Evolutionary conservation across 2,797 vertebrate species (phyloP).

Genomic region (Amphiprion clarkii): DNA sequence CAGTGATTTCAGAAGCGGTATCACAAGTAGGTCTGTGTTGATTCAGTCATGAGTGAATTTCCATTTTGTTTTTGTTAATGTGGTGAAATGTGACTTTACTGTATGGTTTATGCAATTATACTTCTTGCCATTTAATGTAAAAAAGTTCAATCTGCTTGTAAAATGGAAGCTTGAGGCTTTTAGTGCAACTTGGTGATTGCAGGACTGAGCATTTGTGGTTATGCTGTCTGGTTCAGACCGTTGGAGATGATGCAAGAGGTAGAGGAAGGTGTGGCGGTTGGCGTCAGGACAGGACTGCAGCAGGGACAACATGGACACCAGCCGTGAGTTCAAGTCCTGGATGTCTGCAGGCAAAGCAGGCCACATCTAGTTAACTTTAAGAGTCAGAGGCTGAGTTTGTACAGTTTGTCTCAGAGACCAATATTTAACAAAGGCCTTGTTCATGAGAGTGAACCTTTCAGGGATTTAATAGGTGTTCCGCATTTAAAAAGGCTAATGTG

Average conservation of each 20-base stretch:
- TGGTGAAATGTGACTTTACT: too few relatives aligned
- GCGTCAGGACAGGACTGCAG: conserved; percentile 77
- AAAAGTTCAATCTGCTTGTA: too few relatives aligned
- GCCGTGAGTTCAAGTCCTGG: conserved; percentile 65
- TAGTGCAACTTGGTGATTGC: too few relatives aligned
- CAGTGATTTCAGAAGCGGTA: neutral
- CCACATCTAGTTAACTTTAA: neutral
- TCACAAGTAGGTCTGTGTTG: too few relatives aligned
- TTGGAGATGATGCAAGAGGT: conserved; percentile 83
- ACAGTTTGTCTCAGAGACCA: conserved; percentile 24
- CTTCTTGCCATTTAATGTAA: too few relatives aligned
- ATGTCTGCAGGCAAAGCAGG: conserved; percentile 64
- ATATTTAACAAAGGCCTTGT: conserved; percentile 64
- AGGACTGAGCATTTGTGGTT: neutral
- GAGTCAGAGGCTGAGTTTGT: conserved; percentile 1
- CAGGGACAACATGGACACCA: conserved; percentile 73
- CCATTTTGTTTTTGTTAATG: too few relatives aligned
- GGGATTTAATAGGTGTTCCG: conserved; percentile 50
- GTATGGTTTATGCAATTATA: too few relatives aligned
- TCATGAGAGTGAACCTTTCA: conserved; percentile 57
- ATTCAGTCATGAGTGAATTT: too few relatives aligned
- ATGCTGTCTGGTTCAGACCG: conserved; percentile 62
- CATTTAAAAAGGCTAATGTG: conserved; percentile 37
- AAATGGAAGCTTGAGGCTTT: too few relatives aligned
- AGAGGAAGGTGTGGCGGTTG: conserved; percentile 85